Conservation (phyloP, 2,888 invertebrate genomes). For the Psylliodes chrysocephalus region DNA sequence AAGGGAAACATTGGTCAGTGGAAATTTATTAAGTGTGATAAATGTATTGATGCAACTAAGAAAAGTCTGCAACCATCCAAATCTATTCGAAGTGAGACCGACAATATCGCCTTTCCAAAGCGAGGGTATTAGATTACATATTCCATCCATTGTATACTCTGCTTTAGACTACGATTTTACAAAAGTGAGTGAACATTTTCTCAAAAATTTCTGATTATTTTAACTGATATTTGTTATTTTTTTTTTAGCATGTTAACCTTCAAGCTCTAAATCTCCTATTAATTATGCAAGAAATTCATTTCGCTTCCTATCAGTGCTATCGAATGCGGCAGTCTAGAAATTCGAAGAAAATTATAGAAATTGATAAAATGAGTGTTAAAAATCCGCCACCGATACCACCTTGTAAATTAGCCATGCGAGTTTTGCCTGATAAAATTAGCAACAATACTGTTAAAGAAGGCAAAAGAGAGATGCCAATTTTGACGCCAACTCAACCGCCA, state of each 20-base stretch:
- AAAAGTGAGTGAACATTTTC: slow-evolving; percentile 66
- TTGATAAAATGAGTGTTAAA: slow-evolving; percentile 65
- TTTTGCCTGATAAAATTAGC: slow-evolving; percentile 40
- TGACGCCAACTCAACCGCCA: slow-evolving; percentile 28
- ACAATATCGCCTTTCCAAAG: slow-evolving; percentile 94
- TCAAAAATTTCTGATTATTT: slow-evolving; percentile 19
- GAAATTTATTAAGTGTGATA: slow-evolving; percentile 94
- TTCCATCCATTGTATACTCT: slow-evolving; percentile 78
- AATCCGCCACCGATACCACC: slow-evolving; percentile 73
- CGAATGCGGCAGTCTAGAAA: slow-evolving; percentile 81
- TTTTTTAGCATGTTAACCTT: slow-evolving; percentile 72
- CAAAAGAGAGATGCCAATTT: slow-evolving; percentile 37
- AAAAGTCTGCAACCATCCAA: slow-evolving; percentile 98
- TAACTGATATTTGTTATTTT: neutral
- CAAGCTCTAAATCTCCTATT: slow-evolving; percentile 73
- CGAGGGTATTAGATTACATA: slow-evolving; percentile 76
- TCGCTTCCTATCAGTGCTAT: slow-evolving; percentile 87
- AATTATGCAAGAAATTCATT: slow-evolving; percentile 73
- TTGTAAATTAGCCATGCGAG: slow-evolving; percentile 59
- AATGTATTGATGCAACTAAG: slow-evolving; percentile 97
- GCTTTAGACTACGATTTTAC: slow-evolving; percentile 79
- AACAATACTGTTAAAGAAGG: slow-evolving; percentile 37
- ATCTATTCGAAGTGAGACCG: slow-evolving; percentile 96
- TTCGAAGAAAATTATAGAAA: slow-evolving; percentile 76
- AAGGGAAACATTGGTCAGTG: slow-evolving; percentile 89